Percentiles rank a stretch among this genome's conserved stretches.
These are phyloP conservation scores for Harpagoxenus sublaevis DNA, from an alignment of 2,888 invertebrate genomes.

Conservation along the genomic window DNA sequence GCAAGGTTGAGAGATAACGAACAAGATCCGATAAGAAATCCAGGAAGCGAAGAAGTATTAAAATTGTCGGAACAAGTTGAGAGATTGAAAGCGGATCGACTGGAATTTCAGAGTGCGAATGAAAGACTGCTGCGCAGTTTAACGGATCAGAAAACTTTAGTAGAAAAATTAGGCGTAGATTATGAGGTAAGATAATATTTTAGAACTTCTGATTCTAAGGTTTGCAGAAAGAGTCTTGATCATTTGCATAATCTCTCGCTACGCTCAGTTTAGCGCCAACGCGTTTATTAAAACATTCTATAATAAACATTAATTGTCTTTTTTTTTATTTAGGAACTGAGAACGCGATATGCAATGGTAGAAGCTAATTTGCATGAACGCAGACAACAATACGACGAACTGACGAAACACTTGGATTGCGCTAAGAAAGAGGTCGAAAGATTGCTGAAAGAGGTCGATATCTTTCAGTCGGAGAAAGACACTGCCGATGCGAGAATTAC, in stretches of 20 bases:
- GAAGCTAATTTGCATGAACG: conserved; percentile 73
- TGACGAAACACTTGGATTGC: conserved; percentile 72
- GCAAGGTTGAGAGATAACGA: conserved; percentile 29
- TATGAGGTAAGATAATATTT: conserved; percentile 73
- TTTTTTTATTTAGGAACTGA: conserved; percentile 63
- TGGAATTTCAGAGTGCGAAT: conserved; percentile 73
- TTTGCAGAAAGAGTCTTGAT: neutral
- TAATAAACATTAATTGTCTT: neutral
- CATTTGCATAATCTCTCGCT: neutral
- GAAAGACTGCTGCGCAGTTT: conserved; percentile 75
- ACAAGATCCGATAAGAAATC: neutral
- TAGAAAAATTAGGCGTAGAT: conserved; percentile 76
- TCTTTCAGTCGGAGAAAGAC: conserved; percentile 77
- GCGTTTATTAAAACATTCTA: neutral
- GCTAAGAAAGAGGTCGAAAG: conserved; percentile 77
- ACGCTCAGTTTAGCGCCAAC: neutral
- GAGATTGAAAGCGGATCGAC: conserved; percentile 72
- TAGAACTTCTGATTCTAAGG: neutral
- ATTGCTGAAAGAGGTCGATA: conserved; percentile 77
- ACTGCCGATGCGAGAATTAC: conserved; percentile 76
- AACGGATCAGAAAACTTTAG: conserved; percentile 74
- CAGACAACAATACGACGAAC: conserved; percentile 66
- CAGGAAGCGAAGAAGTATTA: conserved; percentile 27
- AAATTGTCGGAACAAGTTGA: conserved; percentile 71
- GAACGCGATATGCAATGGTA: conserved; percentile 67